phyloP scores from a whole-genome alignment of 1,140 invertebrate genomes.

The Frieseomelitta varia region DNA sequence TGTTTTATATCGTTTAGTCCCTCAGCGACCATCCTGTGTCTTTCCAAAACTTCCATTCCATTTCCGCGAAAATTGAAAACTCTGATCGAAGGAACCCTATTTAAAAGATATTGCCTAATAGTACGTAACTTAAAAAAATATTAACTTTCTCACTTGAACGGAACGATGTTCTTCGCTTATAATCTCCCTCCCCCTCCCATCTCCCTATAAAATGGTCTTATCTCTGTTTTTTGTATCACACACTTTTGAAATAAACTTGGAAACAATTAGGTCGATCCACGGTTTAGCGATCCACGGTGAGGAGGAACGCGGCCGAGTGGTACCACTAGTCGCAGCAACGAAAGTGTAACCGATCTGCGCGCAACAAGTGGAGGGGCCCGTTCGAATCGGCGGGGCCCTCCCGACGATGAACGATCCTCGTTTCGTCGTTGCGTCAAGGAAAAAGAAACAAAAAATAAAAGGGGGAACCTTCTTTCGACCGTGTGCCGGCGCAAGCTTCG shows the following conservation, averaged over 20 bases:
- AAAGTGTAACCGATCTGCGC: conserved; percentile 75
- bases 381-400: conserved; percentile 13
- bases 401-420: neutral
- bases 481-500: conserved; percentile 10
- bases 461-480: neutral
- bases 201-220: too few relatives aligned
- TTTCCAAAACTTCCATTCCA: neutral
- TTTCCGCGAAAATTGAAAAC: neutral
- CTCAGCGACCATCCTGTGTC: neutral
- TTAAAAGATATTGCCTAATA: too few relatives aligned
- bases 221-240: too few relatives aligned
- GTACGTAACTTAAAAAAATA: too few relatives aligned
- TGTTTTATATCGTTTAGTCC: too few relatives aligned
- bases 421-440: neutral
- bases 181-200: too few relatives aligned
- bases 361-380: conserved; percentile 56
- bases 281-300: conserved; percentile 48
- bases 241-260: conserved; percentile 37
- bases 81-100: neutral
- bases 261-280: conserved; percentile 47
- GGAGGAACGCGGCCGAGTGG: conserved; percentile 70
- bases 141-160: too few relatives aligned
- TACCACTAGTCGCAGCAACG: conserved; percentile 75
- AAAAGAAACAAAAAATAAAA: conserved; percentile 30
- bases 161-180: neutral